phyloP scores from a whole-genome alignment of 2,888 invertebrate genomes.

The Encarsia formosa region DNA sequence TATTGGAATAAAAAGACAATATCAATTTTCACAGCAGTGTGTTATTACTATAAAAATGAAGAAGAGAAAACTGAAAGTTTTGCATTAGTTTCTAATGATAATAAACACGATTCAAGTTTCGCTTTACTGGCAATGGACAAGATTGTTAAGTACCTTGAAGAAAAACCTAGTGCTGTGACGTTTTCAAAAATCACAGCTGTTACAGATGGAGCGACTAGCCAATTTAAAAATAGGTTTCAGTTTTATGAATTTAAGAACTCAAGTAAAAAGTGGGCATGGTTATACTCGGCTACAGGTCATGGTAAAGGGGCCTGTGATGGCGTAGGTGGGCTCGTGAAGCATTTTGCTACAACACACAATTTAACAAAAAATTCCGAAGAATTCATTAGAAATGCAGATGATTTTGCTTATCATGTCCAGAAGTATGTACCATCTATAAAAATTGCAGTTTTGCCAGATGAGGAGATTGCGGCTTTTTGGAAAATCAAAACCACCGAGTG shows the following conservation, averaged over 20 bases:
- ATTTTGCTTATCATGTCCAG: too few species aligned
- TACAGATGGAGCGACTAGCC: slow-evolving; percentile 5
- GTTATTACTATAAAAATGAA: too few species aligned
- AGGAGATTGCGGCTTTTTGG: too few species aligned
- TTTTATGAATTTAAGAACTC: slow-evolving; percentile 4
- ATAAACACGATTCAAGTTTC: slow-evolving; percentile 6
- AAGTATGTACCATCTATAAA: too few species aligned
- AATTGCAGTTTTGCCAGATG: too few species aligned
- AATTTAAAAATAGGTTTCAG: slow-evolving; percentile 13
- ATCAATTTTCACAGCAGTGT: too few species aligned
- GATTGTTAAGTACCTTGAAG: neutral
- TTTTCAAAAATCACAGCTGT: too few species aligned
- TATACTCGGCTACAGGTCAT: neutral
- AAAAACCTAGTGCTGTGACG: neutral
- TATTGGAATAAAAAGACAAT: too few species aligned
- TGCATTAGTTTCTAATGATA: slow-evolving; percentile 12
- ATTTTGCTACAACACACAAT: too few species aligned
- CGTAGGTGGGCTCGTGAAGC: neutral
- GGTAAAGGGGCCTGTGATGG: neutral
- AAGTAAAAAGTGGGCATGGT: neutral
- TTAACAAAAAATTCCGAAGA: too few species aligned
- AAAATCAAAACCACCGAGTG: too few species aligned
- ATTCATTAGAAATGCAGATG: too few species aligned
- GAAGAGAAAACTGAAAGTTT: slow-evolving; percentile 1
- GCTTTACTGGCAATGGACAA: slow-evolving; percentile 5